Evolutionary conservation across 2,797 vertebrate species (phyloP).

Genomic region (Capromys pilorides): DNA sequence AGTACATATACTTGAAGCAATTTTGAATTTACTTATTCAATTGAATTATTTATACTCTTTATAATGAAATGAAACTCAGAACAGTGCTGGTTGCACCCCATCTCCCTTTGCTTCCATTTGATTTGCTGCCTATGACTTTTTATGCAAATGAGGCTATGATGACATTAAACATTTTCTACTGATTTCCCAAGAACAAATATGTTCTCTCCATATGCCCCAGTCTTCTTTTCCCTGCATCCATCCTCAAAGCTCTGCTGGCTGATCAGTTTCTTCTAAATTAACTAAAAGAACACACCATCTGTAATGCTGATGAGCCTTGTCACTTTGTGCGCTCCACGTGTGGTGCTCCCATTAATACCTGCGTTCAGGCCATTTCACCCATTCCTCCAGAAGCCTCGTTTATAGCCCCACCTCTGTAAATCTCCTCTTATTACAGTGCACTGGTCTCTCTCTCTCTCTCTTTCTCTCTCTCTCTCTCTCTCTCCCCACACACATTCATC

Average conservation of each 20-base stretch:
- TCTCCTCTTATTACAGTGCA: not conserved
- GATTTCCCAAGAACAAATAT: constrained; percentile 80
- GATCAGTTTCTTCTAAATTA: constrained; percentile 68
- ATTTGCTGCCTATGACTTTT: constrained; percentile 61
- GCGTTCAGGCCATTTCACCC: not conserved
- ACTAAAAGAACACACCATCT: constrained; percentile 66
- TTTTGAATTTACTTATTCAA: constrained; percentile 72
- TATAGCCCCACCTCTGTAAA: constrained; percentile 14
- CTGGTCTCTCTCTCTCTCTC: not conserved
- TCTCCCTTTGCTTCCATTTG: constrained; percentile 57
- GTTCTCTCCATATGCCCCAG: constrained; percentile 77
- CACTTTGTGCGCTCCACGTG: not conserved
- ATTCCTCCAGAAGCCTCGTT: not conserved
- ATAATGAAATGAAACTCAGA: constrained; percentile 52
- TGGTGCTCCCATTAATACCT: constrained; percentile 34
- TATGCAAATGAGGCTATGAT: constrained; percentile 78
- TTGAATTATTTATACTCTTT: constrained; percentile 72
- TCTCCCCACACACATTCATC: not conserved
- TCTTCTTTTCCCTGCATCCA: constrained; percentile 62
- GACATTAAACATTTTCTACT: constrained; percentile 80
- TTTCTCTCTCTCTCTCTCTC: not conserved
- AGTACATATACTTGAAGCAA: constrained; percentile 26
- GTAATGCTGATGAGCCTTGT: constrained; percentile 56
- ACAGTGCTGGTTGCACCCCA: not conserved
- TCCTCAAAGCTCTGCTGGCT: constrained; percentile 62